Evolutionary conservation across 2,113 vertebrate genomes (phyloP).

Genomic region (Myrmecophaga tridactyla): DNA sequence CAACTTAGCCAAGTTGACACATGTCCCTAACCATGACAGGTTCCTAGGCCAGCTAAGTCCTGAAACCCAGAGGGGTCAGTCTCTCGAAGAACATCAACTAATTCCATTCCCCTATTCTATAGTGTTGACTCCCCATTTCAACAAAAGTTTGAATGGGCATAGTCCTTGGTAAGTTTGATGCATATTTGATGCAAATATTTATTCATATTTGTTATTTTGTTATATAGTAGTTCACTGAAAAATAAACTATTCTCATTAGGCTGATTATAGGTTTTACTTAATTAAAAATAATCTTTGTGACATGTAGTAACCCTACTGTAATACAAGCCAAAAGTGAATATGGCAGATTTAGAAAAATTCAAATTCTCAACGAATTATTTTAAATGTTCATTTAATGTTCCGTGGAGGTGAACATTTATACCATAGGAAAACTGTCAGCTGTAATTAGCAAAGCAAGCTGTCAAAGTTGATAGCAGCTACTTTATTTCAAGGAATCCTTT

Average conservation of each 20-base stretch:
- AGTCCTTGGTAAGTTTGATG: too few relatives aligned
- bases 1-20: too few relatives aligned
- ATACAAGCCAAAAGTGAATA: conserved; percentile 27
- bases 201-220: neutral
- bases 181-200: too few relatives aligned
- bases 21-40: too few relatives aligned
- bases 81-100: too few relatives aligned
- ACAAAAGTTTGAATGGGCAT: too few relatives aligned
- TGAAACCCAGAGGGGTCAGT: too few relatives aligned
- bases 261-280: neutral
- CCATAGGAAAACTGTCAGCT: neutral
- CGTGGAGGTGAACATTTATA: conserved; percentile 21
- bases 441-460: conserved; percentile 67
- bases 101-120: too few relatives aligned
- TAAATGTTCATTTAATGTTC: conserved; percentile 57
- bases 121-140: too few relatives aligned
- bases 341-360: conserved; percentile 21
- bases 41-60: too few relatives aligned
- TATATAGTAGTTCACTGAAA: neutral
- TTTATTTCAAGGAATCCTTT: conserved; percentile 41
- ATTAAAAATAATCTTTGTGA: conserved; percentile 46
- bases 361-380: conserved; percentile 30
- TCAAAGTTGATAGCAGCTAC: conserved; percentile 51
- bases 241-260: neutral
- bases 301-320: conserved; percentile 27